phyloP scores from a whole-genome alignment of 1,140 invertebrate species.

The Drosophila lacteicornis region DNA sequence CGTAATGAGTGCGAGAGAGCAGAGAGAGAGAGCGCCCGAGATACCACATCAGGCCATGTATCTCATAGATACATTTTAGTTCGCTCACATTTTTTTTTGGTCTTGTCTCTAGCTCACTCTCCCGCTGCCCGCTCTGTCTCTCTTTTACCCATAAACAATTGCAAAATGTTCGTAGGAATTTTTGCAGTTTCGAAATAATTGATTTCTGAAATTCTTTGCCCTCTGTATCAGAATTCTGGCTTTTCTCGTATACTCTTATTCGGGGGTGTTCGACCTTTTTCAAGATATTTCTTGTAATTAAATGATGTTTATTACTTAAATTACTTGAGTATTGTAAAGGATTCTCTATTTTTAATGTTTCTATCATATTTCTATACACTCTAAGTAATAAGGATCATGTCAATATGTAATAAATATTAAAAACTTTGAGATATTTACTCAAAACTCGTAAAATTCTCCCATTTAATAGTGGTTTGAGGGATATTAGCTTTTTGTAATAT shows the following conservation, averaged over 20 bases:
- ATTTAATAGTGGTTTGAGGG: no score
- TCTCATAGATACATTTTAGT: conserved; percentile 78
- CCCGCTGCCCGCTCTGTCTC: conserved; percentile 24
- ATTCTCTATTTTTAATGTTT: no score
- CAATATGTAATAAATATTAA: no score
- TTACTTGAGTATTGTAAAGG: no score
- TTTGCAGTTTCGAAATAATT: conserved; percentile 83
- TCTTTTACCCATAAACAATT: conserved; percentile 75
- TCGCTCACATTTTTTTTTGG: conserved; percentile 60
- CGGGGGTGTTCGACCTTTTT: neutral
- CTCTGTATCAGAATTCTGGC: neutral
- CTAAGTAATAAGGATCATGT: no score
- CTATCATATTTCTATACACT: no score
- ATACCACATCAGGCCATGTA: conserved; percentile 74
- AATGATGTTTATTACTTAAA: neutral
- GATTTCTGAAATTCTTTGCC: conserved; percentile 78
- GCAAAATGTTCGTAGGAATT: conserved; percentile 81
- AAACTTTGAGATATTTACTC: no score
- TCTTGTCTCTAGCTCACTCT: conserved; percentile 28
- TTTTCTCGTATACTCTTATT: conserved; percentile 6
- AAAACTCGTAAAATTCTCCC: no score
- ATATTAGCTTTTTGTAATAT: neutral
- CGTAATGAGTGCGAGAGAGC: conserved; percentile 64
- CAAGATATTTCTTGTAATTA: neutral
- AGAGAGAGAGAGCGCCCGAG: conserved; percentile 12